Percentiles rank a stretch among this genome's conserved stretches.
Conservation (phyloP, 2,797 vertebrate genomes). For the Macrochelys suwanniensis region DNA sequence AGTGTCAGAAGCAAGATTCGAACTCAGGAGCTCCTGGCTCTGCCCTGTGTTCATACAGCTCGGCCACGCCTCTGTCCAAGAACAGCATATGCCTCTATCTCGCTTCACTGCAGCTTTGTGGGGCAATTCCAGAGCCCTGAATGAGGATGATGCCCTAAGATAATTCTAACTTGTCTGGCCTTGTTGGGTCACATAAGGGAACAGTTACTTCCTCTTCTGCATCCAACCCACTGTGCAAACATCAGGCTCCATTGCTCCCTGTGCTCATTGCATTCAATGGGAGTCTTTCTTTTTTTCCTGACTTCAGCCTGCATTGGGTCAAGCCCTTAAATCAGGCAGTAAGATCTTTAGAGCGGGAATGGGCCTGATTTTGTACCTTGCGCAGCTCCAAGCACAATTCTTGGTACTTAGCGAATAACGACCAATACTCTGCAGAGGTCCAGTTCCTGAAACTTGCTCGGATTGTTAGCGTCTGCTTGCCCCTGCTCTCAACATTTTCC, state of each 20-base stretch:
- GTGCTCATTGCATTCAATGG: not conserved
- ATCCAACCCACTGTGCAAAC: accelerated
- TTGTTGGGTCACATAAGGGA: not conserved
- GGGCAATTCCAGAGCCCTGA: not conserved
- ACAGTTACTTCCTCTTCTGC: not conserved
- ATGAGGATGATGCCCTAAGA: accelerated
- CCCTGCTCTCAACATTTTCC: not conserved
- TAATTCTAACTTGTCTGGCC: not conserved
- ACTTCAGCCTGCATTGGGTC: not conserved
- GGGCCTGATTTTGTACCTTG: not conserved
- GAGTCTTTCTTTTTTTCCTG: not conserved
- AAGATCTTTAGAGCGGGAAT: not conserved
- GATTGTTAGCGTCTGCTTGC: not conserved
- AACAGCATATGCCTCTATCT: accelerated
- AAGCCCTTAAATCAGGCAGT: not conserved
- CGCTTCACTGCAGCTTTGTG: not conserved
- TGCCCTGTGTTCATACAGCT: not conserved
- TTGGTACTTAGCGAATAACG: accelerated
- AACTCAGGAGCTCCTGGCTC: accelerated
- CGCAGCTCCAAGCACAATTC: not conserved
- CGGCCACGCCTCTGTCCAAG: not conserved
- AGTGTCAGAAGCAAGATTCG: not conserved
- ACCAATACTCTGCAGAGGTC: not conserved
- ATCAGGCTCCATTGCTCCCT: accelerated
- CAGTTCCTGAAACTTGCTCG: not conserved